Evolutionary conservation across 2,888 invertebrate species (phyloP).

Genomic region (Prosopocoilus inquinatus): DNA sequence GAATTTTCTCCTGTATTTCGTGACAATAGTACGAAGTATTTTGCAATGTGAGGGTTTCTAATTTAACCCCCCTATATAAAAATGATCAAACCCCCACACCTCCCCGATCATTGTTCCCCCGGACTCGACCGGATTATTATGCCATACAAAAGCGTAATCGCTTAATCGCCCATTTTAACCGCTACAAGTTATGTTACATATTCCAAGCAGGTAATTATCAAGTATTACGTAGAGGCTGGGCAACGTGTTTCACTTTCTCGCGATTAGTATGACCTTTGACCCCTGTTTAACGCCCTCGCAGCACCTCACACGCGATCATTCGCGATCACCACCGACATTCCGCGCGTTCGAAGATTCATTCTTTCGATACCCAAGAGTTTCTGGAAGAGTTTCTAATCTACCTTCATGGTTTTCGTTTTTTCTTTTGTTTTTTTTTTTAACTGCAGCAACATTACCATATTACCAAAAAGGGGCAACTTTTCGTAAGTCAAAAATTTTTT

Average conservation of each 20-base stretch:
- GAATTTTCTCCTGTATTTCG: too few relatives aligned
- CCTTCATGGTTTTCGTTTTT: too few relatives aligned
- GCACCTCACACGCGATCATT: constrained; percentile 37
- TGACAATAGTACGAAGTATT: too few relatives aligned
- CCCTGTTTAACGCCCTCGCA: constrained; percentile 43
- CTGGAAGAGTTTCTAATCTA: not conserved
- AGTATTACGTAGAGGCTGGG: constrained; percentile 36
- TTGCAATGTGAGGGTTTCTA: too few relatives aligned
- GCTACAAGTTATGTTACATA: constrained; percentile 4
- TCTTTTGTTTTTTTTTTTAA: too few relatives aligned
- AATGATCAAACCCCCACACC: too few relatives aligned
- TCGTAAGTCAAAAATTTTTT: too few relatives aligned
- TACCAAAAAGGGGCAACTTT: too few relatives aligned
- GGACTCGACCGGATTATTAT: too few relatives aligned
- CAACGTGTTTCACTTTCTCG: constrained; percentile 44
- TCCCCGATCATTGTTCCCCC: too few relatives aligned
- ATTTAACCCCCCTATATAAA: too few relatives aligned
- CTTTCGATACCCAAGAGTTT: constrained; percentile 12
- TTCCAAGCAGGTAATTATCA: constrained; percentile 17
- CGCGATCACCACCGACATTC: constrained; percentile 20
- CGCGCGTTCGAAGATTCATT: constrained; percentile 14
- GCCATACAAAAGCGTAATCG: not conserved
- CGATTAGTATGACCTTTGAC: constrained; percentile 46
- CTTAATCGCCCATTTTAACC: constrained; percentile 3
- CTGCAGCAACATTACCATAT: too few relatives aligned